Conservation (phyloP, 2,113 vertebrate species). For the Mobula birostris region DNA sequence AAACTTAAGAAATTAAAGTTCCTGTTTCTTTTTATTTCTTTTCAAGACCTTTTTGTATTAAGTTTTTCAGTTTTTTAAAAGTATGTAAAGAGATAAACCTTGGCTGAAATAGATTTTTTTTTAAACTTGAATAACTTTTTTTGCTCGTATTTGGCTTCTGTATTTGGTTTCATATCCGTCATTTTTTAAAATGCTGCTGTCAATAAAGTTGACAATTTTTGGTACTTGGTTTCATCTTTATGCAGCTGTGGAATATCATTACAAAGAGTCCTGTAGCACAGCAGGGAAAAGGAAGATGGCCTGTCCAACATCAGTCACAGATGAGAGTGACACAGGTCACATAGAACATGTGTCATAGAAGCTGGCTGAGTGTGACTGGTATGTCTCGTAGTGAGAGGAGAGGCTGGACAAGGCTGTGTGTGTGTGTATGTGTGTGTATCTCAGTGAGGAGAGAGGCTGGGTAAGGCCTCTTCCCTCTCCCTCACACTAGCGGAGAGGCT, state of each 20-base stretch:
- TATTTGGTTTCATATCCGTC: conserved; percentile 40
- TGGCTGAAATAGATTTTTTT: conserved; percentile 26
- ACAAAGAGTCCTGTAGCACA: neutral
- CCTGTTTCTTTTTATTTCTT: conserved; percentile 44
- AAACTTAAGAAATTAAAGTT: conserved; percentile 55
- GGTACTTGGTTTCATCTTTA: conserved; percentile 47
- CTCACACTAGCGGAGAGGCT: no score
- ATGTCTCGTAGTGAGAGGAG: neutral
- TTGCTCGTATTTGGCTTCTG: conserved; percentile 43
- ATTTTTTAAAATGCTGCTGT: conserved; percentile 72
- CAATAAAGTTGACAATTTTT: conserved; percentile 81
- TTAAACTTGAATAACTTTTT: conserved; percentile 50
- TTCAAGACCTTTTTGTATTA: conserved; percentile 45
- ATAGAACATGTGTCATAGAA: no score
- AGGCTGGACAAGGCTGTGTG: neutral
- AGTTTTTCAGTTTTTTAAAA: conserved; percentile 46
- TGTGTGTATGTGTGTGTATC: neutral
- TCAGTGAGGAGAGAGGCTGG: neutral
- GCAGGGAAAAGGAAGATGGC: no score
- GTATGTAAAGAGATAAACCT: conserved; percentile 41
- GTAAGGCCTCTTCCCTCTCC: neutral
- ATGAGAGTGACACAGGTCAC: neutral
- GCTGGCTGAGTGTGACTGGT: no score
- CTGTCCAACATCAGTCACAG: neutral
- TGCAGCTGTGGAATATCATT: conserved; percentile 13